These are phyloP conservation scores for Camponotus fellah DNA, from an alignment of 2,888 invertebrate species.

Conservation along the genomic window DNA sequence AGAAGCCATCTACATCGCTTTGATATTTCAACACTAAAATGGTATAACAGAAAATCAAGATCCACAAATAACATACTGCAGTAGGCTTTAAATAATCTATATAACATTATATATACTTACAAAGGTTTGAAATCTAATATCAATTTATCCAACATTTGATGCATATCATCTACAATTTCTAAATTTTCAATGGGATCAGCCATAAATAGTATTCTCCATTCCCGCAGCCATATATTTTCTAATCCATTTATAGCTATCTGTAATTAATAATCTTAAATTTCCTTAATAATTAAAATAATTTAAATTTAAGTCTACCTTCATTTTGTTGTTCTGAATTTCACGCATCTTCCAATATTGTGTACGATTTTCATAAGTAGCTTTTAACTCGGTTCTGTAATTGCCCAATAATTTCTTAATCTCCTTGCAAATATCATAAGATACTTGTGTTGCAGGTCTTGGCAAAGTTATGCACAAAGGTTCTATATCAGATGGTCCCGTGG, in stretches of 20 bases:
- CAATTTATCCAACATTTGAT: conserved; percentile 87
- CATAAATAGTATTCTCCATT: conserved; percentile 89
- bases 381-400: conserved; percentile 78
- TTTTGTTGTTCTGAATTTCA: conserved; percentile 78
- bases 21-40: conserved; percentile 72
- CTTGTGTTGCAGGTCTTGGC: conserved; percentile 75
- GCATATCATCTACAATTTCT: conserved; percentile 85
- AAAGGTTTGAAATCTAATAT: conserved; percentile 82
- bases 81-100: background rate
- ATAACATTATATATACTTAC: conserved; percentile 59
- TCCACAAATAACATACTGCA: conserved; percentile 31
- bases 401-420: conserved; percentile 80
- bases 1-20: conserved; percentile 84
- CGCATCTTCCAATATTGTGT: conserved; percentile 83
- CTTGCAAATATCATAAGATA: conserved; percentile 80
- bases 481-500: conserved; percentile 77
- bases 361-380: conserved; percentile 76
- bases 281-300: background rate
- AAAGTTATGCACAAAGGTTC: conserved; percentile 81
- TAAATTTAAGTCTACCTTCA: conserved; percentile 77
- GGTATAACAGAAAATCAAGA: conserved; percentile 80
- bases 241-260: conserved; percentile 88
- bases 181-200: conserved; percentile 87
- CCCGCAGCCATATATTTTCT: conserved; percentile 89
- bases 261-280: conserved; percentile 37